Evolutionary conservation across 2,113 vertebrate genomes (phyloP), one percentile per base, ranked within the genome.

Genomic region (Coptodon bakossiorum): DNA sequence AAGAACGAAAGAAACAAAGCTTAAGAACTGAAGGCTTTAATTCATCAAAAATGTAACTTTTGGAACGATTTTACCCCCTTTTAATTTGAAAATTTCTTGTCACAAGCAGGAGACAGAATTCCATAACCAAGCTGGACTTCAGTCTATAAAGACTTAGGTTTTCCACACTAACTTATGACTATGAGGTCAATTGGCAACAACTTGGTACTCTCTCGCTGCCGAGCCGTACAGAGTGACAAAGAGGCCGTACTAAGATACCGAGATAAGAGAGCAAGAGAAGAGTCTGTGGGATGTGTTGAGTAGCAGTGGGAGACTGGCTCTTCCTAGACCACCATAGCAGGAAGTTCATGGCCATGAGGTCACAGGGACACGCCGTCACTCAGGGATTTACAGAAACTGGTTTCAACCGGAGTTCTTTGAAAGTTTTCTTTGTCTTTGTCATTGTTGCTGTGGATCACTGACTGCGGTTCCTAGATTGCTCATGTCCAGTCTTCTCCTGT

Each of bases 321-420:
- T 63, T 68, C 84, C 82, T 40, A 81, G 61, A 89, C 81, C 88
- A 76, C 89, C 80, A 52, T 78, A 36, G 80, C 93, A 95, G 94
- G 92, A 96, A 95, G 93, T 94, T 91, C 90, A 93, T 63, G 36
- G 86, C 88, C 87, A 93, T 91, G 90, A 94, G 93, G 90, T 94
- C 86, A 94, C 88, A 89, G 85, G 73, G 66, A 90, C 88, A 88
- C 45, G 27, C 84, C 57, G 83, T 88, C 90, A 81, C 66, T 89
- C 82, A 79, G 92, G 94, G 92, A 92, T 93, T 93, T 95, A 93
- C 78, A 88, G 78, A 85, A 88, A 90, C 94, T 93, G 91, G 94
- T 92, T 95, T 84, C 85, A 91, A 61, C 93, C 53, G 82, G 89
- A 93, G 61, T 82, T 87, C 84, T 81, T 89, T 84, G 45, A 86